Evolutionary conservation across 64 coral and sea anemone genomes (phyloP).

Genomic region (Stylophora pistillata): DNA sequence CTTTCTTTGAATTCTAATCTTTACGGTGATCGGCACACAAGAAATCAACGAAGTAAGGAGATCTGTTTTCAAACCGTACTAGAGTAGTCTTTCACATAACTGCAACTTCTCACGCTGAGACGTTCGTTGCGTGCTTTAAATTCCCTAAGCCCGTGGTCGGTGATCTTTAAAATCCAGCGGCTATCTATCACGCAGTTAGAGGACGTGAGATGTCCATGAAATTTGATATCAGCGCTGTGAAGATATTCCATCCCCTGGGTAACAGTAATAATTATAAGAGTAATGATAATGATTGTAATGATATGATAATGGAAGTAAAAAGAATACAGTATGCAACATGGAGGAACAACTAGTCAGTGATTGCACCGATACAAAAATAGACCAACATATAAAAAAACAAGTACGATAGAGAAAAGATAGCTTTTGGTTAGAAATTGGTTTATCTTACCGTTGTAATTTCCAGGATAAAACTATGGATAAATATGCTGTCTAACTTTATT

Average conservation of each 20-base stretch:
- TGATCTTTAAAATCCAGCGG: slow-evolving; percentile 83
- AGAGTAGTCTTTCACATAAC: background rate
- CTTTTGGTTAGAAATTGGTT: background rate
- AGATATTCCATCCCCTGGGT: slow-evolving; percentile 76
- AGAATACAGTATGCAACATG: background rate
- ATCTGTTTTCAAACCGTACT: background rate
- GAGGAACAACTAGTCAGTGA: background rate
- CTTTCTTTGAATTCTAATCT: too few species aligned
- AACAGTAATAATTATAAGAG: background rate
- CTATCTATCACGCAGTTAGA: slow-evolving; percentile 77
- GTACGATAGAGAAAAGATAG: background rate
- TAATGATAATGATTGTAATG: background rate
- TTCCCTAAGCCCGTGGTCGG: slow-evolving; percentile 68
- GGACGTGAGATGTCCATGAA: slow-evolving; percentile 71
- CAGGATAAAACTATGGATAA: slow-evolving; percentile 64
- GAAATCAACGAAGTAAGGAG: background rate
- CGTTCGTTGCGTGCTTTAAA: background rate
- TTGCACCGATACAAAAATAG: too few species aligned
- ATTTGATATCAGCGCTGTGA: slow-evolving; percentile 63
- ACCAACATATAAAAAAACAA: too few species aligned
- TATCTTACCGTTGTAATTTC: slow-evolving; percentile 75
- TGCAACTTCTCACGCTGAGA: background rate
- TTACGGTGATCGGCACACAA: too few species aligned
- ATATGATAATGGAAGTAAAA: background rate
- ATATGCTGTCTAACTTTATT: slow-evolving; percentile 76